Evolutionary conservation across 2,888 invertebrate genomes (phyloP).

Genomic region (Sabatieria punctata): DNA sequence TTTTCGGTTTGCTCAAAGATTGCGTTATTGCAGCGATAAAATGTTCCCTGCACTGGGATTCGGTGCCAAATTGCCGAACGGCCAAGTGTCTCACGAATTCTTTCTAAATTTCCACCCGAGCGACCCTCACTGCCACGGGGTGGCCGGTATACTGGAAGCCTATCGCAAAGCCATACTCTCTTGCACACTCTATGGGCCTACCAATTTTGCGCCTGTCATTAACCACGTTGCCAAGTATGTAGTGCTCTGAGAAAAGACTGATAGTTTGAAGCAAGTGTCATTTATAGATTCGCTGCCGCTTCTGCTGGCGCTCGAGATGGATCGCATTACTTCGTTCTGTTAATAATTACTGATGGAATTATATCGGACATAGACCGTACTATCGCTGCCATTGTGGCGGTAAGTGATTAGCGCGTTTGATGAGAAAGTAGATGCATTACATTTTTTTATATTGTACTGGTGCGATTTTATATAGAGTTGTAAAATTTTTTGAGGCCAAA

Average conservation of each 20-base stretch:
- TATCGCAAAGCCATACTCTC: constrained; percentile 39
- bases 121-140: constrained; percentile 40
- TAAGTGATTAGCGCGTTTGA: constrained; percentile 11
- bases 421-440: constrained; percentile 7
- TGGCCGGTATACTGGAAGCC: constrained; percentile 39
- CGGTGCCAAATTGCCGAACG: constrained; percentile 40
- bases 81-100: constrained; percentile 39
- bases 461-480: constrained; percentile 11
- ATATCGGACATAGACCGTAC: constrained; percentile 45
- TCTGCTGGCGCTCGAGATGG: constrained; percentile 12
- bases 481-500: constrained; percentile 2
- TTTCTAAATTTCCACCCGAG: constrained; percentile 40
- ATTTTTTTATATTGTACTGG: neutral
- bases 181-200: constrained; percentile 43
- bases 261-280: neutral
- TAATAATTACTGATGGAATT: constrained; percentile 46
- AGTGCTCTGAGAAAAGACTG: neutral
- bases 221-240: constrained; percentile 37
- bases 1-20: too few relatives aligned
- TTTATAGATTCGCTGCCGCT: constrained; percentile 1
- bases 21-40: too few relatives aligned
- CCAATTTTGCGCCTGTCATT: constrained; percentile 44
- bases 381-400: constrained; percentile 33
- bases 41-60: constrained; percentile 42
- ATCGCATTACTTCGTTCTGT: constrained; percentile 41